phyloP scores from a whole-genome alignment of 2,113 vertebrate species.

The Rhinichthys klamathensis region DNA sequence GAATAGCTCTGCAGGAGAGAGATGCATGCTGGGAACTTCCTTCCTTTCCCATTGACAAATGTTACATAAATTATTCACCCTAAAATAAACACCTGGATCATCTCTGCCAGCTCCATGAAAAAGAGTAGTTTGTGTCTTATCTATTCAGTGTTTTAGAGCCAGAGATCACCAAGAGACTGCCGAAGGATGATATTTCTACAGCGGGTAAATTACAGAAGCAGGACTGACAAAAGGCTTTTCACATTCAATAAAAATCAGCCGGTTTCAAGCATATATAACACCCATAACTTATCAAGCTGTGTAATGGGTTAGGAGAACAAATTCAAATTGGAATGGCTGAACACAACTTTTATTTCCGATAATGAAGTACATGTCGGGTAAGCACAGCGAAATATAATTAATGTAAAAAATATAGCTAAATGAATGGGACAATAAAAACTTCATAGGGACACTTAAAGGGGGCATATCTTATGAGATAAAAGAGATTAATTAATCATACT shows the following conservation, averaged over 20 bases:
- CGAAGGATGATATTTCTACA: slow-evolving; percentile 37
- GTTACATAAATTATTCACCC: slow-evolving; percentile 60
- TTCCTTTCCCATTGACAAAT: slow-evolving; percentile 61
- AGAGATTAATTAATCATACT: not conserved
- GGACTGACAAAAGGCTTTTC: slow-evolving; percentile 30
- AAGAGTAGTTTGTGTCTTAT: slow-evolving; percentile 51
- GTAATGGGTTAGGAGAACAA: slow-evolving; percentile 13
- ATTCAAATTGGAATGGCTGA: slow-evolving; percentile 1
- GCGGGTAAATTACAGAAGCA: slow-evolving; percentile 38
- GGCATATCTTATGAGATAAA: not conserved
- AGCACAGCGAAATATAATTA: slow-evolving; percentile 16
- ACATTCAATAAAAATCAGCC: slow-evolving; percentile 5
- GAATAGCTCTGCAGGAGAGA: slow-evolving; percentile 34
- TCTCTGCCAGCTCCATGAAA: slow-evolving; percentile 38
- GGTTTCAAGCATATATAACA: slow-evolving; percentile 19
- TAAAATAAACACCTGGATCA: slow-evolving; percentile 56
- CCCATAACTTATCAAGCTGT: not conserved
- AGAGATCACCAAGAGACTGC: slow-evolving; percentile 37
- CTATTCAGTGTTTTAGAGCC: slow-evolving; percentile 39
- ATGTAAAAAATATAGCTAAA: not conserved
- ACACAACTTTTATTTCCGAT: slow-evolving; percentile 13
- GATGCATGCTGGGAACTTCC: slow-evolving; percentile 48
- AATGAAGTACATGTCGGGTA: slow-evolving; percentile 16
- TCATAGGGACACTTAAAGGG: not conserved
- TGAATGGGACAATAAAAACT: not conserved